Evolutionary conservation across 2,797 vertebrate species (phyloP), one percentile per base, ranked within the genome.

Genomic region (Octomys mimax): DNA sequence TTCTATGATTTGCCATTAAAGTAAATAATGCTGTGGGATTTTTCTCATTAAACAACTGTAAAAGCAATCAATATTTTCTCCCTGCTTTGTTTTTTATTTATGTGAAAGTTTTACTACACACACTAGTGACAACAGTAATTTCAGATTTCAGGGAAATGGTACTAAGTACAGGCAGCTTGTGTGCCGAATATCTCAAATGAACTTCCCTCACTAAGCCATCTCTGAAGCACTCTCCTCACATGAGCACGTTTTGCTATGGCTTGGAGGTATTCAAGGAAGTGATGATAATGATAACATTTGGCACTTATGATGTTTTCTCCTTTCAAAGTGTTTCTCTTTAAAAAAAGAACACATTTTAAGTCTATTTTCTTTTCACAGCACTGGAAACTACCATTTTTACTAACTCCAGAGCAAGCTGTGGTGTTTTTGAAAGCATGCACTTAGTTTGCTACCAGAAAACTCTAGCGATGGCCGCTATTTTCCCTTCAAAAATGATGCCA

Each of bases 51-150:
- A 95, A 91, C 64, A 49, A 81, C 86, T 68, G 49, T 97, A 95
- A 98, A 96, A 95, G 54, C 59, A 2, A 94, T 98, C 98, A 96
- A 26, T 94, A 64, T 97, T 98, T 98, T 93, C 92, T 83, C 96
- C 82, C 78, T 79, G 42, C 86, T 95, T 91, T 94, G 86, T 66
- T 97, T 94, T 95, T 96, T 89, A 94, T 92, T 96, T 95, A 96
- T 92, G 82, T 94, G 88, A 94, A 95, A 77, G 59, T 94, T 98
- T 97, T 96, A 95, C 96, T 95, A 87, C 85, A 96, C 87, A 96
- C 90, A 95, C 95, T 94, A 33, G 85, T 97, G 96, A 96, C 93
- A 94, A 84, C 68, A 89, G 84, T 97, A 96, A 97, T 98, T 98
- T 96, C 49, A 78, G 49, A 94, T 92, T 98, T 97, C 68, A 88